Conservation (phyloP, 2,113 vertebrate species). For the Ptyas mucosa region DNA sequence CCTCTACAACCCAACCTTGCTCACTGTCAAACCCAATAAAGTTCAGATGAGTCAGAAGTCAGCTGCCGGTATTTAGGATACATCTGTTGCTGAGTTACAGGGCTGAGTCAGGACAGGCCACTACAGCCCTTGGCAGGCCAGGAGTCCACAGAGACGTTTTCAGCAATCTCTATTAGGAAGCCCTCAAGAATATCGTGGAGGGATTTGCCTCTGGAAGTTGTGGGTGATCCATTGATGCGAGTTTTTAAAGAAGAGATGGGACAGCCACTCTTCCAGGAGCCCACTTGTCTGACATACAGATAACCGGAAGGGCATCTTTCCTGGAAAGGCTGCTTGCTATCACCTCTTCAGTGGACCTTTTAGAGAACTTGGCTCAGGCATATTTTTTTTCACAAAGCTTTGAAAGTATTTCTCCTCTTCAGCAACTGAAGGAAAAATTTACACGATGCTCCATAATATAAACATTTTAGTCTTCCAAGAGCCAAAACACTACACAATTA, state of each 20-base stretch:
- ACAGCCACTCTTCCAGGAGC: not conserved
- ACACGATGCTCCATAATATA: not conserved
- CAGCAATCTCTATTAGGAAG: not conserved
- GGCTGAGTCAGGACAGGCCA: not conserved
- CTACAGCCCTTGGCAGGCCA: not conserved
- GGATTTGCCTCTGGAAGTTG: not conserved
- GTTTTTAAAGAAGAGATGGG: not conserved
- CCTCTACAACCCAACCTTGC: not conserved
- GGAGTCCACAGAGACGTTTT: not conserved
- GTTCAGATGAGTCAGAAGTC: not conserved
- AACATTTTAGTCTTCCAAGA: not conserved
- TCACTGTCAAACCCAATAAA: not conserved
- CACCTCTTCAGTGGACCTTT: not conserved
- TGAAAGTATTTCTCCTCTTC: not conserved
- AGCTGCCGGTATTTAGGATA: not conserved
- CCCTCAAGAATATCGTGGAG: not conserved
- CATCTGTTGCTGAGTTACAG: not conserved
- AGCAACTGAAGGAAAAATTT: not conserved
- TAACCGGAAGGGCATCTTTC: not conserved
- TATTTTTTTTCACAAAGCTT: not conserved
- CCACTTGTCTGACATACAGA: not conserved
- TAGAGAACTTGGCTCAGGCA: not conserved
- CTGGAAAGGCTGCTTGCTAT: not conserved
- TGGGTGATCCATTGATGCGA: not conserved
- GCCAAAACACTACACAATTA: no score